Conservation (phyloP, 92 coral and sea anemone genomes). For the Scolanthus callimorphus region DNA sequence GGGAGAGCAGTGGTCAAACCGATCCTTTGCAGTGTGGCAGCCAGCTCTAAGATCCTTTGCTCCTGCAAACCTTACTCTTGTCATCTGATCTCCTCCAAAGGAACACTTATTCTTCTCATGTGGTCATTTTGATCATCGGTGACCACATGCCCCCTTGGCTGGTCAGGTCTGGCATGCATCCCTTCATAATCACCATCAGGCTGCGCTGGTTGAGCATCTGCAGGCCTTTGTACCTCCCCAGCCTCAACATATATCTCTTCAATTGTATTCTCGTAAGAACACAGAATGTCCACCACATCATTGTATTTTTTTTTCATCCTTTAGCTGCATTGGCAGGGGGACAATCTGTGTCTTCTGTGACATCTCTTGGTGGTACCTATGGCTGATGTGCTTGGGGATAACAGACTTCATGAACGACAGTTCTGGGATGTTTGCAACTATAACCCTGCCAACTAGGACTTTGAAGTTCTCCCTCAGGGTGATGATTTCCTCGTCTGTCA, state of each 20-base stretch:
- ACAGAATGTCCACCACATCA: slow-evolving; percentile 49
- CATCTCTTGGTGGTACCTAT: slow-evolving; percentile 41
- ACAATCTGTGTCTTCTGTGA: slow-evolving; percentile 31
- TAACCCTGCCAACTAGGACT: slow-evolving; percentile 30
- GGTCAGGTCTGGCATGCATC: slow-evolving; percentile 33
- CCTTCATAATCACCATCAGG: no score
- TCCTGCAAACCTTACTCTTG: slow-evolving; percentile 8
- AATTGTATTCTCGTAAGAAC: slow-evolving; percentile 47
- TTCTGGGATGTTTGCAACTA: slow-evolving; percentile 11
- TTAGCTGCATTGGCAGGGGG: slow-evolving; percentile 42
- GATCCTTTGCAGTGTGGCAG: no score
- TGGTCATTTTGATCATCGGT: no score
- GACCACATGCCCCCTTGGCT: slow-evolving; percentile 7
- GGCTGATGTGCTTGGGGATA: slow-evolving; percentile 31
- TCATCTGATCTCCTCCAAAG: slow-evolving; percentile 60
- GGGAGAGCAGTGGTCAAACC: slow-evolving; percentile 42
- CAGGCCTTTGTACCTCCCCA: slow-evolving; percentile 35
- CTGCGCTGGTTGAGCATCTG: slow-evolving; percentile 37
- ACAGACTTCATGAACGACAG: slow-evolving; percentile 37
- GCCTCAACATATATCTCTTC: slow-evolving; percentile 63
- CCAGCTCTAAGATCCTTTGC: no score
- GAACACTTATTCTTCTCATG: slow-evolving; percentile 58
- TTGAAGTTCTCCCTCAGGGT: slow-evolving; percentile 45
- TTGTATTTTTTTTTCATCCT: slow-evolving; percentile 63
- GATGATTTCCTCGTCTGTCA: slow-evolving; percentile 20